Base-by-base conservation (phyloP, 2,888 invertebrate species). In the Drosophila parthenogenetica region DNA sequence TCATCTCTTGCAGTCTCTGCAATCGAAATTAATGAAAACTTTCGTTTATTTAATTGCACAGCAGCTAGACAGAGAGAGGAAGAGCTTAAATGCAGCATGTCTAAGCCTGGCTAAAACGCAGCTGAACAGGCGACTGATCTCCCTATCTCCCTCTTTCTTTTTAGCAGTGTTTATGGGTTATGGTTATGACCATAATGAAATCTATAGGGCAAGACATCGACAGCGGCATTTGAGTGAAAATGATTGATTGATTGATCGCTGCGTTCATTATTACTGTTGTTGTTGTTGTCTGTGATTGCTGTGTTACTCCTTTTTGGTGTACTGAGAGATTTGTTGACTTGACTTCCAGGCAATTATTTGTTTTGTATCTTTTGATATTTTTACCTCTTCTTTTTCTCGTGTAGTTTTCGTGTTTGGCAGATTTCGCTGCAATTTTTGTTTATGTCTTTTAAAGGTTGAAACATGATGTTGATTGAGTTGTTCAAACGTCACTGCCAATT, bases 1-100 rank as follows among this genome's bases (percentile, higher is more conserved):
- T 69, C 84, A 73, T 75, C 75, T 68, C 67, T 68, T 73, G 79
- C 69, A 77, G 71, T 68, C 61, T 62, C 70, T 79, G 83, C 85
- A 84, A 87, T 85, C 83, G 87, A 85, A 85, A 79, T 80, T 85
- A 87, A 87, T 87, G 80, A 82, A 85, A 85, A 85, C 84, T 85
- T 85, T 85, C 84, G 84, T 85, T 85, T 85, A 82, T 84, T 84
- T 84, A 84, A 84, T 84, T 84, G 87, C 85, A 84, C 76, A 73
- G 81, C 77, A 67, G 75, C 58, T 49, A 68, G 79, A 74, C 85
- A 66, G 8, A 29, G 29, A 29, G 29, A 62, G 61, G 43, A 13
- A 78, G 73, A 67, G 59, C 58, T 32, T 13, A 43, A 19, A 45
- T 43, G 54, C 35, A 55, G 48, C 51, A 58, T 43, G 71, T 61